phyloP scores from a whole-genome alignment of 2,888 invertebrate species.

The Gymnosoma rotundatum region DNA sequence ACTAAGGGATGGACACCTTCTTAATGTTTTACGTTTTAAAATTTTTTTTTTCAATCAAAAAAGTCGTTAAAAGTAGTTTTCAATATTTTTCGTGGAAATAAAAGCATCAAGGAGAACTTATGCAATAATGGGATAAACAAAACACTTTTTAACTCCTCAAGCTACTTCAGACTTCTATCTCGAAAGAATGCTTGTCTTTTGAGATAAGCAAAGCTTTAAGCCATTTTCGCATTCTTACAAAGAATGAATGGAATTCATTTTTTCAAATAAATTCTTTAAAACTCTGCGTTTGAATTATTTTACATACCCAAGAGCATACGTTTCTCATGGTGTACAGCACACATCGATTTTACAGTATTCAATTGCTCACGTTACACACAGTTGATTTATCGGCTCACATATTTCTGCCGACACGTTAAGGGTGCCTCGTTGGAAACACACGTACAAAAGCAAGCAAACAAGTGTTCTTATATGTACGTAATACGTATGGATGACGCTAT shows the following conservation, averaged over 20 bases:
- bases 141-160: too few relatives aligned
- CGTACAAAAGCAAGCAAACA: neutral
- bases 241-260: neutral
- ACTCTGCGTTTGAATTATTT: slow-evolving; percentile 8
- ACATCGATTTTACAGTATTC: slow-evolving; percentile 62
- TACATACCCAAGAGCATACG: slow-evolving; percentile 35
- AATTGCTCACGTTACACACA: slow-evolving; percentile 67
- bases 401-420: slow-evolving; percentile 52
- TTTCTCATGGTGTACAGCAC: slow-evolving; percentile 35
- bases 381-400: slow-evolving; percentile 66
- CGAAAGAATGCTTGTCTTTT: too few relatives aligned
- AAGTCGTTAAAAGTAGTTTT: too few relatives aligned
- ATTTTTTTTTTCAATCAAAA: too few relatives aligned
- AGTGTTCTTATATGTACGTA: neutral
- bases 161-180: too few relatives aligned
- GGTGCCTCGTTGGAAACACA: slow-evolving; percentile 33
- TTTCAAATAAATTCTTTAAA: slow-evolving; percentile 1
- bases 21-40: too few relatives aligned
- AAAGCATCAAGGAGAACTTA: too few relatives aligned
- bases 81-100: too few relatives aligned
- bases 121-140: too few relatives aligned
- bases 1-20: too few relatives aligned
- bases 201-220: too few relatives aligned
- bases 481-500: neutral
- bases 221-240: too few relatives aligned